phyloP scores from a whole-genome alignment of 2,113 vertebrate species.

The Terrapene triunguis region DNA sequence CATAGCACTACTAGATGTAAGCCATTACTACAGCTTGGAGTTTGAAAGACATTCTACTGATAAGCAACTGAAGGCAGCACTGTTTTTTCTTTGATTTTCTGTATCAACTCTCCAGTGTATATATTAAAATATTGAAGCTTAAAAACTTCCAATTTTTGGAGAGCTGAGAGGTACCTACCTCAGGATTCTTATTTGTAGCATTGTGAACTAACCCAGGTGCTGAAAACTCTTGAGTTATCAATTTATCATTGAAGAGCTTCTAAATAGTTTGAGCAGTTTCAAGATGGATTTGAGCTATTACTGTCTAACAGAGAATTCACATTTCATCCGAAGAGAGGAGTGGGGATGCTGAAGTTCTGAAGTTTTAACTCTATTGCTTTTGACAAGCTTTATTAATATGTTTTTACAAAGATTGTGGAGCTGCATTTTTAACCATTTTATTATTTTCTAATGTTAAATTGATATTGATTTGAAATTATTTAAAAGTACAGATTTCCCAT shows the following conservation, averaged over 20 bases:
- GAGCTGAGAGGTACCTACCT: neutral
- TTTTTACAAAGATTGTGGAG: neutral
- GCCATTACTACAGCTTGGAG: neutral
- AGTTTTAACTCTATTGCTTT: constrained; percentile 20
- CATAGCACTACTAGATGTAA: neutral
- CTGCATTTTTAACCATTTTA: neutral
- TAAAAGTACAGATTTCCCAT: neutral
- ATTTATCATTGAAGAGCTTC: constrained; percentile 30
- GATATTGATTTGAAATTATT: neutral
- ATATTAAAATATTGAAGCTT: constrained; percentile 23
- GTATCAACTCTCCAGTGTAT: neutral
- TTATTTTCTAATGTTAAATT: neutral
- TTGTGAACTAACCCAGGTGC: neutral
- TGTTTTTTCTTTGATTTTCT: constrained; percentile 13
- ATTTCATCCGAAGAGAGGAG: neutral
- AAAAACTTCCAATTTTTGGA: neutral
- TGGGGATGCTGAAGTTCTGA: neutral
- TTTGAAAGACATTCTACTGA: constrained; percentile 23
- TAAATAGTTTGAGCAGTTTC: constrained; percentile 31
- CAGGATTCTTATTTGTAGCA: neutral
- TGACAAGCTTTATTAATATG: neutral
- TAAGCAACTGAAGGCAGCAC: neutral
- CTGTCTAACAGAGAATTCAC: neutral
- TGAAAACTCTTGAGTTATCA: constrained; percentile 26
- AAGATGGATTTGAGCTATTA: neutral